Base-by-base conservation (phyloP, 2,888 invertebrate species). In the Hydraecia micacea region DNA sequence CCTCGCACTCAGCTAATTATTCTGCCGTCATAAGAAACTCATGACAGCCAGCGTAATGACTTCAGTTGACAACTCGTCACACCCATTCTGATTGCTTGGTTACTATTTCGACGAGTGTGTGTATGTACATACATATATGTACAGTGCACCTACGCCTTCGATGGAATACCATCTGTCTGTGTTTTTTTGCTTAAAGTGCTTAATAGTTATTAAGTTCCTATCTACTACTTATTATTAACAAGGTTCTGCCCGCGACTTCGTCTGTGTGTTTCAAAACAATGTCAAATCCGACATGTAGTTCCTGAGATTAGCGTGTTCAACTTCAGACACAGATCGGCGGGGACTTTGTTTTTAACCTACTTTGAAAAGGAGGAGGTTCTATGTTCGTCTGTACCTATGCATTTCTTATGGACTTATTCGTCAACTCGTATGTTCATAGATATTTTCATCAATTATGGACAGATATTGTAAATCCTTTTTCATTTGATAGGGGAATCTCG, bases 1-100 rank as follows among this genome's bases (percentile, higher is more conserved):
- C 84, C 70, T 70, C 70, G 62, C 77, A 68, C 77, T 75, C 75
- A 73, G 52, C 70, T 75, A 78, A 79, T 83, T 79, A 83, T 79
- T 65, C 74, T 62, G 79, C 39, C 21, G 74, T 70, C 83, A 73
- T 85, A 85, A 79, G 75, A 77, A 82, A 72, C 79, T 65, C 79
- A 77, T 85, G 75, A 79, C 13, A 46, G 46, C 46, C 60, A 58
- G 36, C 67, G 63, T 74, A 80, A 80, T 84, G 84, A 67, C 84
- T 73, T 65, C 55, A 73, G 75, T 69, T 62, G 65, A 36, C 65
- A 84, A 58, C 69, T 84, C 69, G 69, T 28, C 77, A 66, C 69
- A 49, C 75, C 79, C 63, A 58, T 62, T 42, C 67, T 55, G 78
- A 55, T 74, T 58, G 74, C 71, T 79, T 80, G 66, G 80, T 73